phyloP scores from a whole-genome alignment of 2,797 vertebrate species.

The Furcifer pardalis region DNA sequence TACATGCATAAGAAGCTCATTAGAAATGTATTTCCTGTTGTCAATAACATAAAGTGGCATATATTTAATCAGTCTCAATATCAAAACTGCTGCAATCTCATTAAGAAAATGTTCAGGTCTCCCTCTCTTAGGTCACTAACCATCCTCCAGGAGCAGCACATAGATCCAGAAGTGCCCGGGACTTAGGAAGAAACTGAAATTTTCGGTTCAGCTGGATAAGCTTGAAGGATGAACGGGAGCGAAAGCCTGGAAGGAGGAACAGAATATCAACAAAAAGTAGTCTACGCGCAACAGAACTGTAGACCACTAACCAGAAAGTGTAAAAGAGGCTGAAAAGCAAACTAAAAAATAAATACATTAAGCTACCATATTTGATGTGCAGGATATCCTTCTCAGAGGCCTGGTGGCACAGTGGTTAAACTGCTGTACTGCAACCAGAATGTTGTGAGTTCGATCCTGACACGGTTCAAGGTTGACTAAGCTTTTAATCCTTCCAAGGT shows the following conservation, averaged over 20 bases:
- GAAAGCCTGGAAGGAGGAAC: conserved; percentile 82
- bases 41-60: background rate
- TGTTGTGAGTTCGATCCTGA: too few relatives aligned
- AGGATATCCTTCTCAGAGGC: too few relatives aligned
- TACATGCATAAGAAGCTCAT: background rate
- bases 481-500: too few relatives aligned
- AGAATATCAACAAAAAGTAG: background rate
- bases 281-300: background rate
- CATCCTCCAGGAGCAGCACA: conserved; percentile 96
- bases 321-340: too few relatives aligned
- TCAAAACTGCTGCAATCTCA: background rate
- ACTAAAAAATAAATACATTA: background rate
- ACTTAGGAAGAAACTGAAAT: conserved; percentile 93
- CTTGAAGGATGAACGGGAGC: conserved; percentile 97
- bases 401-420: too few relatives aligned
- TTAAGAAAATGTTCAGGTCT: background rate
- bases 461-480: too few relatives aligned
- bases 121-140: conserved; percentile 73
- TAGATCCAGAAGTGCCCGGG: conserved; percentile 89
- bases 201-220: conserved; percentile 96
- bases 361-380: background rate
- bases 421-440: too few relatives aligned
- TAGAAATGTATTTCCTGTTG: background rate
- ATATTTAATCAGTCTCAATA: background rate
- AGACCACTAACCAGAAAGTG: background rate